These are phyloP conservation scores for Upupa epops DNA, from an alignment of 2,113 vertebrate genomes.

Conservation along the genomic window DNA sequence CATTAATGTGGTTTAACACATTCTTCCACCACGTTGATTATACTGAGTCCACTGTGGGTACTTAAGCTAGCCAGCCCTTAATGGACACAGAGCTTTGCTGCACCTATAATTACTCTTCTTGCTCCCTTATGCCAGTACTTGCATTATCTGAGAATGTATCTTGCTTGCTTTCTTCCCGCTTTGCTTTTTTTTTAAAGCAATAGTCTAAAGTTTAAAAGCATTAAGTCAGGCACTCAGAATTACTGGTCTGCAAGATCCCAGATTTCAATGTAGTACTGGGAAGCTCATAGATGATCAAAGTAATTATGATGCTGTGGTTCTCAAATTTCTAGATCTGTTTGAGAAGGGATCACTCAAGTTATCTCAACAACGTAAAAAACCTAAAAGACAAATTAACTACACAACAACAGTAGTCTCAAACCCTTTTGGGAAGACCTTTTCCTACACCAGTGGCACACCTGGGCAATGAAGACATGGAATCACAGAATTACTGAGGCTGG, in stretches of 20 bases:
- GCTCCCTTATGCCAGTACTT: not conserved
- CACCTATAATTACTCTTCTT: conserved; percentile 3
- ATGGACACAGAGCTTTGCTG: conserved; percentile 4
- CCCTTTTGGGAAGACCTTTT: not conserved
- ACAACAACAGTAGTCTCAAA: not conserved
- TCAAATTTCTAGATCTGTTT: not conserved
- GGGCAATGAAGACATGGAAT: not conserved
- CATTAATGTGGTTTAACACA: conserved; percentile 28
- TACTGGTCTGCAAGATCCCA: not conserved
- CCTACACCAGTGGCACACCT: not conserved
- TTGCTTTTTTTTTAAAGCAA: not conserved
- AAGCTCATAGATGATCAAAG: not conserved
- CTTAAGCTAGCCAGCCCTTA: conserved; percentile 21
- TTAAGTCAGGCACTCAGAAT: not conserved
- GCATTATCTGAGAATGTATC: conserved; percentile 21
- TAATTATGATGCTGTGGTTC: not conserved
- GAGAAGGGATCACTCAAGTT: not conserved
- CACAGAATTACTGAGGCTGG: too few species aligned
- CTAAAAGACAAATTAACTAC: not conserved
- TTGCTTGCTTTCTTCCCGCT: not conserved
- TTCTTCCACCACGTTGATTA: not conserved
- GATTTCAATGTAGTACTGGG: not conserved
- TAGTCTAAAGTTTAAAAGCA: conserved; percentile 24
- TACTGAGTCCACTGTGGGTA: not conserved
- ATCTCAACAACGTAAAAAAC: not conserved